These are phyloP conservation scores for Protodeltote pygarga DNA, from an alignment of 2,888 invertebrate genomes.

Conservation along the genomic window DNA sequence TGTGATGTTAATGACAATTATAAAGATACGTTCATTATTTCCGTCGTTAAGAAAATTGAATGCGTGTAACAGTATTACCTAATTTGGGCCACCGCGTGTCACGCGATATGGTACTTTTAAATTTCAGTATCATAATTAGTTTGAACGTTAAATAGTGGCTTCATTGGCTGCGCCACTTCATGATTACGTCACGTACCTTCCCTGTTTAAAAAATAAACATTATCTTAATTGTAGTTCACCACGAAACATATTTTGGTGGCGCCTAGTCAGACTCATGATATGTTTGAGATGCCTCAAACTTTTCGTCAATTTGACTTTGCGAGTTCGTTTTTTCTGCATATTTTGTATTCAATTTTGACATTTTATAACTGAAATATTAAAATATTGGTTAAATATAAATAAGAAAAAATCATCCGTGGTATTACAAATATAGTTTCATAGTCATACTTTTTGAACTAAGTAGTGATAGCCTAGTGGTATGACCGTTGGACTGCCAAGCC, in stretches of 20 bases:
- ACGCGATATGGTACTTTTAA: constrained; percentile 72
- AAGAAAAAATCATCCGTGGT: too few species aligned
- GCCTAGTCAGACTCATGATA: constrained; percentile 26
- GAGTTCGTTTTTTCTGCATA: too few species aligned
- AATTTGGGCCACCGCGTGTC: constrained; percentile 50
- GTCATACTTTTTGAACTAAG: too few species aligned
- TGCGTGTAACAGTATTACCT: constrained; percentile 17
- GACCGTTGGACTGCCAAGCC: too few species aligned
- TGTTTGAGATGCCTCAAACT: constrained; percentile 5
- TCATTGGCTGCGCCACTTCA: constrained; percentile 42
- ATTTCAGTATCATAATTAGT: constrained; percentile 76
- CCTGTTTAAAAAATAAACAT: constrained; percentile 61
- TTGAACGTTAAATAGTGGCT: constrained; percentile 64
- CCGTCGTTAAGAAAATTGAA: constrained; percentile 14
- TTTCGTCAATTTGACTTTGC: too few species aligned
- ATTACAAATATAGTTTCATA: too few species aligned
- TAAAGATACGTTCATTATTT: constrained; percentile 2
- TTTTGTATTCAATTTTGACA: too few species aligned
- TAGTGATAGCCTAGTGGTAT: too few species aligned
- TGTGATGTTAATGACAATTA: too few species aligned
- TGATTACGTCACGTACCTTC: constrained; percentile 47
- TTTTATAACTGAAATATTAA: too few species aligned
- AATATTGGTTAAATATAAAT: too few species aligned
- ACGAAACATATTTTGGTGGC: constrained; percentile 58
- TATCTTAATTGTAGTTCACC: constrained; percentile 66